These are phyloP conservation scores for Tholera decimalis DNA, from an alignment of 2,888 invertebrate genomes.

Conservation along the genomic window DNA sequence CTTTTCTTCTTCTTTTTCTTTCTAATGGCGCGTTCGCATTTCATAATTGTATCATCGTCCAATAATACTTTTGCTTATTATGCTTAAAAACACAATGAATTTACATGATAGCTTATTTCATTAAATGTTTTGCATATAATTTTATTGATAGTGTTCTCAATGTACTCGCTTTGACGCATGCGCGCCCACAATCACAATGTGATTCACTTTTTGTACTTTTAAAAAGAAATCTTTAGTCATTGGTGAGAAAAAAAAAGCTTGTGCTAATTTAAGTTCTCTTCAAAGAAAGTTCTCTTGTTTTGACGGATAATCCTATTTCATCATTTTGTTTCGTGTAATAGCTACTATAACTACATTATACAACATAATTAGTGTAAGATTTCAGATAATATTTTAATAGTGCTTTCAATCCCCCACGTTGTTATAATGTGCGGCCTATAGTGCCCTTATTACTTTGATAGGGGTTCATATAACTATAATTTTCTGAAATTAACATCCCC, in stretches of 20 bases:
- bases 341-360: not conserved
- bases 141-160: conserved; percentile 36
- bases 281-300: not conserved
- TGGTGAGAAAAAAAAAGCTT: not conserved
- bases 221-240: conserved; percentile 13
- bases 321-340: not conserved
- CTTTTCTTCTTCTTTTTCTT: no score
- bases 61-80: no score
- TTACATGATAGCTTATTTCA: conserved; percentile 39
- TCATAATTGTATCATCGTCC: no score
- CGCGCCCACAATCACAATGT: conserved; percentile 14
- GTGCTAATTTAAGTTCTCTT: not conserved
- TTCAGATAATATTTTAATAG: not conserved
- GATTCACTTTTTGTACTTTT: conserved; percentile 23
- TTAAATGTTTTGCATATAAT: conserved; percentile 40
- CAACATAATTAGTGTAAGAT: not conserved
- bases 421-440: conserved; percentile 1
- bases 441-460: not conserved
- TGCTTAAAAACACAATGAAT: no score
- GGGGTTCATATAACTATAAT: conserved; percentile 14
- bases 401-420: not conserved
- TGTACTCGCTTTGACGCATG: conserved; percentile 33
- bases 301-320: not conserved
- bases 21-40: no score
- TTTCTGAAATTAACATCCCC: conserved; percentile 6